These are phyloP conservation scores for Marmota monax DNA, from an alignment of 2,113 vertebrate genomes.

Conservation along the genomic window DNA sequence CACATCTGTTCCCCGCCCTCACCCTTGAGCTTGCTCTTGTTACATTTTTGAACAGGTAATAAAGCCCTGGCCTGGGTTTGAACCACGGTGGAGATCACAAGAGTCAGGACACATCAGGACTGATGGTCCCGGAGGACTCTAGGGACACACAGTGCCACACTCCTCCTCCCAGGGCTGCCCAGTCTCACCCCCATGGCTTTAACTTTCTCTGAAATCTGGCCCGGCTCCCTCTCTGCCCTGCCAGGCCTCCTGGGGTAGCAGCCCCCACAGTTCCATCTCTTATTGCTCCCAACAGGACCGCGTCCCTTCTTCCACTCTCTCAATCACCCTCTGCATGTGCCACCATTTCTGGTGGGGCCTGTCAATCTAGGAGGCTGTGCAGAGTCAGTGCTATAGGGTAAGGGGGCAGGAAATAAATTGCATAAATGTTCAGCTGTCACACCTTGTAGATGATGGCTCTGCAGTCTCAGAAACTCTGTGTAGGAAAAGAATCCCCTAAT, in stretches of 20 bases:
- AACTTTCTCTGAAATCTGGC: background rate
- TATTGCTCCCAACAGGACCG: background rate
- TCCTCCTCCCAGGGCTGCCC: background rate
- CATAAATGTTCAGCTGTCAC: background rate
- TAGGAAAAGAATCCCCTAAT: background rate
- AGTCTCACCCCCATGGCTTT: rapidly evolving
- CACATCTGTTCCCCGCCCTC: background rate
- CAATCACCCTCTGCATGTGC: background rate
- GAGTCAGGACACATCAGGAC: background rate
- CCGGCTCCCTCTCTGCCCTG: no score
- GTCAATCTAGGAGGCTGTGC: rapidly evolving
- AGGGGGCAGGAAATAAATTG: background rate
- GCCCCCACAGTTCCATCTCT: background rate
- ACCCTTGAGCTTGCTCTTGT: background rate
- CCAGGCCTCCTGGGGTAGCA: no score
- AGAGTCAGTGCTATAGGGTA: background rate
- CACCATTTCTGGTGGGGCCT: background rate
- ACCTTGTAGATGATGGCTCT: no score
- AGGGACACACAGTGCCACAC: rapidly evolving
- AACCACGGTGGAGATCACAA: background rate
- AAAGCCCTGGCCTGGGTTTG: background rate
- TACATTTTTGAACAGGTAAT: background rate
- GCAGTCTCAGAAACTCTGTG: rapidly evolving
- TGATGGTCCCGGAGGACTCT: no score
- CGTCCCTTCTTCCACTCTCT: background rate